Base-by-base conservation (phyloP, 2,888 invertebrate species). In the Hydriomena furcata region DNA sequence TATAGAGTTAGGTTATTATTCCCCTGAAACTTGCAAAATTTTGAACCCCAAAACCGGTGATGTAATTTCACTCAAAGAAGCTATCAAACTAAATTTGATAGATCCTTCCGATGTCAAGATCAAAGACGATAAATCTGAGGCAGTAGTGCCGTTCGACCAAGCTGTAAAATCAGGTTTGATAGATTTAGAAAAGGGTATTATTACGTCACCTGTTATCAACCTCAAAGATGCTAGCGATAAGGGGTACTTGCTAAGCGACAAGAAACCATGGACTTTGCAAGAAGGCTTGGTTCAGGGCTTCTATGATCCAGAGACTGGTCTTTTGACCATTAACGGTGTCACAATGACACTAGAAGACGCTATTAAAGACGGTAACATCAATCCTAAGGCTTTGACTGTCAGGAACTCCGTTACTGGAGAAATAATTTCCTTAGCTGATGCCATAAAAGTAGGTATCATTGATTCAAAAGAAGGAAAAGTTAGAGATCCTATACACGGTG, bases 401-500 rank as follows among this genome's bases (percentile, higher is more conserved):
- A 94, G 94, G 70, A 95, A 97, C 82, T 96, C 97, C 0, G 91
- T 94, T 66, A 94, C 94, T 0, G 95, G 94, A 42, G 95, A 96
- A 62, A 94, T 97, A 5, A 93, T 98, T 52, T 93, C 96, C 0
- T 82, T 98, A 8, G 91, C 92, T 5, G 96, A 97, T 68, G 96
- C 97, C 3, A 96, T 97, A 13, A 92, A 93, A 58, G 85, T 91
- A 41, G 95, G 95, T 12, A 92, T 96, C 41, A 92, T 97, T 52
- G 95, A 97, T 80, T 94, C 96, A 0, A 92, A 94, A 55, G 93
- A 92, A 65, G 97, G 97, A n/a, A 93, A 92, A 67, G 94, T 95
- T 13, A 91, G 93, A 35, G 96, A 97, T 85, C 96, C 95, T 0
- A 82, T 92, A 32, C 93, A 93, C 28, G 95, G 95, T 23, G 92